A percentile compares a stretch with the other conserved stretches of the same genome.
Conservation (phyloP, 2,797 vertebrate genomes). For the Sebastes cheni region DNA sequence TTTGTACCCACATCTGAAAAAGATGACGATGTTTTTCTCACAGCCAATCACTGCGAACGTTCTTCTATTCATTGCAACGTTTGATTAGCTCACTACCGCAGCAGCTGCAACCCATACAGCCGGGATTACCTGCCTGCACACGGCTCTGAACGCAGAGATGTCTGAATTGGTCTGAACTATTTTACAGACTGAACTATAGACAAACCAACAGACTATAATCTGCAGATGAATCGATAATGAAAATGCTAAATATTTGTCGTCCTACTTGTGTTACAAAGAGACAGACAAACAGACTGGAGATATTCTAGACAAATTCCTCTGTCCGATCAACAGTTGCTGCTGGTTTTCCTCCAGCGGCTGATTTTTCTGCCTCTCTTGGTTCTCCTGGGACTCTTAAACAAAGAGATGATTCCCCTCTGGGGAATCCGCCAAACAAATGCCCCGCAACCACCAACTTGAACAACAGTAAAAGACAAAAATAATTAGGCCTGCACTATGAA, state of each 20-base stretch:
- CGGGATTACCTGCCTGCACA: no score
- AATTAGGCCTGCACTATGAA: conserved; percentile 63
- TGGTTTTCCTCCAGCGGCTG: conserved; percentile 29
- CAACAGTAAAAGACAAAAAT: conserved; percentile 44
- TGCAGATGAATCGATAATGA: neutral
- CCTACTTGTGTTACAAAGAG: neutral
- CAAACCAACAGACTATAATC: neutral
- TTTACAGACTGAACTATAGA: neutral
- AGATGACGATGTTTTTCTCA: no score
- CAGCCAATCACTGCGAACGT: no score
- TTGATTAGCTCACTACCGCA: no score
- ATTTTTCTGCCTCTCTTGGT: conserved; percentile 47
- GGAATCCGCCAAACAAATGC: conserved; percentile 62
- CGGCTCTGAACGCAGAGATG: no score
- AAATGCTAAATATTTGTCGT: neutral
- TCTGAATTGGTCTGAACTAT: no score
- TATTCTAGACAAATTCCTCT: conserved; percentile 40
- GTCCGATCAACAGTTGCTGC: conserved; percentile 66
- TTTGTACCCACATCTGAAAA: no score
- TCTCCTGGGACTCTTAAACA: conserved; percentile 63
- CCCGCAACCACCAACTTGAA: conserved; percentile 37
- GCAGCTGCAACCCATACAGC: no score
- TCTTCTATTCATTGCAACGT: no score
- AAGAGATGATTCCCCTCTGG: conserved; percentile 56
- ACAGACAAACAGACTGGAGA: neutral